phyloP scores from a whole-genome alignment of 1,140 invertebrate species.

The Drosophila pachea region DNA sequence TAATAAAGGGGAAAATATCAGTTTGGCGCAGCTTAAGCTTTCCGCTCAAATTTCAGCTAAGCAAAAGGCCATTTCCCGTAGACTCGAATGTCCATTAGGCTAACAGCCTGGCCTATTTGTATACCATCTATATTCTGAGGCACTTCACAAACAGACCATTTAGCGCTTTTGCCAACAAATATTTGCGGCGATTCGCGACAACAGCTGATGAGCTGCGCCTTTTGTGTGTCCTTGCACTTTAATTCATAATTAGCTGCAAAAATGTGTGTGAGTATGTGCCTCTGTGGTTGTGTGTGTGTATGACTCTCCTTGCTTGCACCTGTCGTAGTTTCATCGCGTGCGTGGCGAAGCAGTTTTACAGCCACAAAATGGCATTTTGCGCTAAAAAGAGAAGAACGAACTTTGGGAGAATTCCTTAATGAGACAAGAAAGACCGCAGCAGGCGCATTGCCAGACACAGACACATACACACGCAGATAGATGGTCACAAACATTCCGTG shows the following conservation, averaged over 20 bases:
- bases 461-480: not conserved
- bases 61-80: no score
- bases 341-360: conserved; percentile 68
- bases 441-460: no score
- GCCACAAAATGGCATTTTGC: conserved; percentile 71
- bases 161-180: not conserved
- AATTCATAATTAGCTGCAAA: conserved; percentile 1
- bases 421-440: conserved; percentile 1
- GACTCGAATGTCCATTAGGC: no score
- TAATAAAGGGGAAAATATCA: no score
- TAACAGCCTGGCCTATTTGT: not conserved
- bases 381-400: conserved; percentile 15
- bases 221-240: conserved; percentile 18
- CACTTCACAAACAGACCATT: no score
- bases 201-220: not conserved
- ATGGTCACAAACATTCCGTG: not conserved
- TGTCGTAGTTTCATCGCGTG: conserved; percentile 63
- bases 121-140: not conserved
- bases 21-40: no score
- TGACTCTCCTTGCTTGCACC: conserved; percentile 52
- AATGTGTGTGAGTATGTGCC: not conserved
- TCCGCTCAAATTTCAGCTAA: no score
- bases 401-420: conserved; percentile 14
- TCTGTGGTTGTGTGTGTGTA: not conserved
- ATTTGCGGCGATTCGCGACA: not conserved